Percentiles rank a stretch among this genome's conserved stretches.
phyloP scores from a whole-genome alignment of 1,140 invertebrate genomes.

The Caenorhabditis brenneri region DNA sequence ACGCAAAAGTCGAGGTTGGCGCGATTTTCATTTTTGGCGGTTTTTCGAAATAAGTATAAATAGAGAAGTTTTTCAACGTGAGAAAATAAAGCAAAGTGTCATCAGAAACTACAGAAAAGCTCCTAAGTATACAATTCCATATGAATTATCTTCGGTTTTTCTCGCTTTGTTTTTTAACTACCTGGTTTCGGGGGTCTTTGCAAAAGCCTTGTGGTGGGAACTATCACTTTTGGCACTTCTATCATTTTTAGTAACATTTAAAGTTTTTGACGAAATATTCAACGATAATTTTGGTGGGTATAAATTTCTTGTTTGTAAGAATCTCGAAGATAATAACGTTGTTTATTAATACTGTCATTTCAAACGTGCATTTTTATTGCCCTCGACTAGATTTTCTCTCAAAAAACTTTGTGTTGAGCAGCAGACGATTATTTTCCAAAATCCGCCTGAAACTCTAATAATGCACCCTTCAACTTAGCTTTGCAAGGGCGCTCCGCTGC shows the following conservation, averaged over 20 bases:
- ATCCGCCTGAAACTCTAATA: constrained; percentile 60
- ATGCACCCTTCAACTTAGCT: constrained; percentile 58
- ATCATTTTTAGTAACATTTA: neutral
- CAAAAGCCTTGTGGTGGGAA: constrained; percentile 28
- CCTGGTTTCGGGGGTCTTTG: constrained; percentile 67
- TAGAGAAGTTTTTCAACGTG: too few species aligned
- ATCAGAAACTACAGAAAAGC: too few species aligned
- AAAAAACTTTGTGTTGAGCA: constrained; percentile 60
- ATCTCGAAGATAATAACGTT: neutral
- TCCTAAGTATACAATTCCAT: constrained; percentile 94
- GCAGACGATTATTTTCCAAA: constrained; percentile 56
- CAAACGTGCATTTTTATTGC: constrained; percentile 59
- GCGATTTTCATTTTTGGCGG: too few species aligned
- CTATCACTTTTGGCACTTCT: constrained; percentile 44
- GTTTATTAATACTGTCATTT: neutral
- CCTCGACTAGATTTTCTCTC: constrained; percentile 69
- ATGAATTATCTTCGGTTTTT: constrained; percentile 93
- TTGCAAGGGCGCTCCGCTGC: too few species aligned
- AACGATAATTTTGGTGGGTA: constrained; percentile 53
- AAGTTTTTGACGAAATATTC: neutral
- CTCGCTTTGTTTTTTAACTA: constrained; percentile 76
- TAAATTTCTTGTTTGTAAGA: constrained; percentile 22
- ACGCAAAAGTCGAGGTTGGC: too few species aligned
- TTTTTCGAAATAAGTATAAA: too few species aligned
- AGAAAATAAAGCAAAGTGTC: too few species aligned